Evolutionary conservation across 2,888 invertebrate species (phyloP), one percentile per base, ranked within the genome.

Genomic region (Aphidoletes aphidimyza): DNA sequence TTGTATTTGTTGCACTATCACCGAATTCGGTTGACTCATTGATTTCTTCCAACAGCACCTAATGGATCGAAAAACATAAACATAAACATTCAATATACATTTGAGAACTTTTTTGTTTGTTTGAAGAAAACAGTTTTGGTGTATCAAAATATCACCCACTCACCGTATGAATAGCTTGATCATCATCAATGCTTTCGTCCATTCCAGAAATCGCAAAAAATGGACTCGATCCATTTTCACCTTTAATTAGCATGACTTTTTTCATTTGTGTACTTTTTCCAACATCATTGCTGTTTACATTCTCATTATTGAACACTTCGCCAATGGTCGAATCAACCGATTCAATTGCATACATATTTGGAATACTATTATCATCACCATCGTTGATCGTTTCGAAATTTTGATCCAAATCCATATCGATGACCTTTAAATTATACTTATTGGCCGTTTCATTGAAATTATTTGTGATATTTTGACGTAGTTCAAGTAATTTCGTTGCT

Each of bases 381-480:
- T 34, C 54, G 26, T 39, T 83, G 14, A 26, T 42, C 1, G 42
- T 5, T 8, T 83, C 83, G 45, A 14, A 37, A 8, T 83, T 2
- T 1, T 26, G 45, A 17, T 39, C 69, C 39, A 36, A 3, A 1
- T 84, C 84, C n/a, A 69, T 37, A 26, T 47, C 42, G 0, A 37
- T 19, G 30, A 45, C 6, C 39, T 30, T 47, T 47, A 81, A 26
- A 45, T 81, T 87, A 83, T 88, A 87, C 85, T 88, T 88, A 59
- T 88, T 88, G 5, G 90, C 86, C 8, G 91, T 91, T 86, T 89
- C 89, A 85, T 90, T 91, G 87, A 92, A 92, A 86, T 90, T 91
- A n/a, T 88, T 89, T 45, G 89, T 88, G n/a, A 93, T 88, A 86
- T 92, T 92, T 83, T 88, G 86, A 87, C 91, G 92, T 14, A 93